Percentiles rank a stretch among this genome's conserved stretches.
phyloP scores from a whole-genome alignment of 1,140 invertebrate species.

The Drosophila orosa region DNA sequence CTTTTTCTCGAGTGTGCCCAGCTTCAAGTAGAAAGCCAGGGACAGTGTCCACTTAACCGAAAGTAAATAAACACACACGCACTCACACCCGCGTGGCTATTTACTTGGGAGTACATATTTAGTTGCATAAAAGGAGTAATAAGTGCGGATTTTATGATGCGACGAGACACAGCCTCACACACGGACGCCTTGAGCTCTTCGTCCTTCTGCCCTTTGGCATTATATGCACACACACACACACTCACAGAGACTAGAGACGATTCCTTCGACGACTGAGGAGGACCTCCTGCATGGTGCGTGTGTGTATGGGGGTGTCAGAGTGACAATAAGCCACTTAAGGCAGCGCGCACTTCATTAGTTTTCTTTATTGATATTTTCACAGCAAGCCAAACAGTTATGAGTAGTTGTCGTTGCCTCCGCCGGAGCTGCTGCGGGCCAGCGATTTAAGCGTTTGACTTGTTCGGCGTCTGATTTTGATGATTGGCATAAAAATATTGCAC shows the following conservation, averaged over 20 bases:
- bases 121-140: conserved; percentile 74
- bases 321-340: conserved; percentile 81
- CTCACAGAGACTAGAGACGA: conserved; percentile 2
- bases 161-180: conserved; percentile 45
- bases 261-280: conserved; percentile 6
- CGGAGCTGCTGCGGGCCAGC: conserved; percentile 5
- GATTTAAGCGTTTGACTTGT: conserved; percentile 47
- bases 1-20: conserved; percentile 3
- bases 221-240: conserved; percentile 15
- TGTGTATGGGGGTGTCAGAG: conserved; percentile 57
- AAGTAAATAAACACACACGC: conserved; percentile 66
- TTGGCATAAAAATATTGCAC: conserved; percentile 63
- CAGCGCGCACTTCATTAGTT: conserved; percentile 82
- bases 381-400: conserved; percentile 78
- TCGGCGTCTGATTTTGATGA: conserved; percentile 62
- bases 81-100: conserved; percentile 48
- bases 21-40: conserved; percentile 23
- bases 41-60: conserved; percentile 58
- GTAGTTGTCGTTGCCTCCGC: conserved; percentile 37
- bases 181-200: conserved; percentile 29
- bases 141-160: conserved; percentile 79
- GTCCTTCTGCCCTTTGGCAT: conserved; percentile 69
- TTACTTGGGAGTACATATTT: conserved; percentile 64
- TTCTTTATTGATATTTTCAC: conserved; percentile 82
- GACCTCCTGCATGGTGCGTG: conserved; percentile 19